Conservation (phyloP, 2,888 invertebrate genomes). For the Oegoconia quadripuncta region DNA sequence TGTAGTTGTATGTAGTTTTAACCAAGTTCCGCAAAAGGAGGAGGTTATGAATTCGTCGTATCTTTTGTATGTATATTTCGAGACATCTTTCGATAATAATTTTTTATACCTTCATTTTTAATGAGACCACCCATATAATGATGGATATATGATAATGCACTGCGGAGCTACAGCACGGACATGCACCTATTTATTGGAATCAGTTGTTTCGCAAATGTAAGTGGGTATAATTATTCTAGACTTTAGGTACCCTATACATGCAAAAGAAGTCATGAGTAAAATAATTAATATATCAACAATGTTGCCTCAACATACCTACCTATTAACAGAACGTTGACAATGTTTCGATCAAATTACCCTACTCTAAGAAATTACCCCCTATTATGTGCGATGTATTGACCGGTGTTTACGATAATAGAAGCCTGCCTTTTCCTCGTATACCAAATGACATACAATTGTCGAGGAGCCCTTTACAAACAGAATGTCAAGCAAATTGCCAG, state of each 20-base stretch:
- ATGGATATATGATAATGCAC: too few relatives aligned
- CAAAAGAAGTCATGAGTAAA: neutral
- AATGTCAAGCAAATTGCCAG: conserved; percentile 56
- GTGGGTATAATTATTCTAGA: too few relatives aligned
- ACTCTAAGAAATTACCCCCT: conserved; percentile 13
- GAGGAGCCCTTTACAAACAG: conserved; percentile 47
- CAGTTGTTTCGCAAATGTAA: too few relatives aligned
- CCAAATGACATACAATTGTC: conserved; percentile 53
- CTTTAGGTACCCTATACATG: neutral
- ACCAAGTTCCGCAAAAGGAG: too few relatives aligned
- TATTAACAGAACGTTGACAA: neutral
- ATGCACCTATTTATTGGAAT: too few relatives aligned
- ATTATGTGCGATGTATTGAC: conserved; percentile 25
- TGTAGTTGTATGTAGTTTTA: too few relatives aligned
- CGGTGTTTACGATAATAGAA: conserved; percentile 27
- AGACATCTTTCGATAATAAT: too few relatives aligned
- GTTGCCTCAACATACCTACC: neutral
- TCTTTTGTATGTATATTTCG: too few relatives aligned
- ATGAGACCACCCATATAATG: too few relatives aligned
- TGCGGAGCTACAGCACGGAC: too few relatives aligned
- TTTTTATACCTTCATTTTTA: too few relatives aligned
- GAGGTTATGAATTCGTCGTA: too few relatives aligned
- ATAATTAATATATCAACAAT: neutral
- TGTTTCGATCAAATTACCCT: neutral
- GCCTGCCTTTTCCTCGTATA: conserved; percentile 32